phyloP scores from a whole-genome alignment of 64 coral and sea anemone species.

The Orbicella faveolata region DNA sequence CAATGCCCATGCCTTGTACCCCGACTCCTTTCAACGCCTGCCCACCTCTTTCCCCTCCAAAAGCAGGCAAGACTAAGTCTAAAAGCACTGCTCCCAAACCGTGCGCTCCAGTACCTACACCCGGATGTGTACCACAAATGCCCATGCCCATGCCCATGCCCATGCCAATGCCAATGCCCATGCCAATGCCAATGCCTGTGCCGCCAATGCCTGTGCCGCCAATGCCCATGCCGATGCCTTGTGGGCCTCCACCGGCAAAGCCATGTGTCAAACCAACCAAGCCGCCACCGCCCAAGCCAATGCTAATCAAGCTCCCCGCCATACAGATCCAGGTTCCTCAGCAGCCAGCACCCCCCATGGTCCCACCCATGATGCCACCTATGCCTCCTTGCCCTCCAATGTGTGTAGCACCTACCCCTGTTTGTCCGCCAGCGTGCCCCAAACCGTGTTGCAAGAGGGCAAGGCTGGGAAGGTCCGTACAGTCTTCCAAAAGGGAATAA shows the following conservation, averaged over 20 bases:
- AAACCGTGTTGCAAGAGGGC: constrained; percentile 11
- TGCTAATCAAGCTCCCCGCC: constrained; percentile 34
- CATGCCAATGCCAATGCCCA: background rate
- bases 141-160: constrained; percentile 40
- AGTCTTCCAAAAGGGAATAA: background rate
- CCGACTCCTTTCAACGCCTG: constrained; percentile 36
- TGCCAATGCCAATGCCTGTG: constrained; percentile 10
- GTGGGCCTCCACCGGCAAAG: constrained; percentile 9
- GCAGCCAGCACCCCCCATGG: background rate
- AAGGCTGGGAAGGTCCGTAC: constrained; percentile 1
- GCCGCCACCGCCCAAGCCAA: constrained; percentile 31
- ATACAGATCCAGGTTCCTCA: constrained; percentile 48
- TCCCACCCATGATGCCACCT: constrained; percentile 22
- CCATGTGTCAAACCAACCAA: constrained; percentile 14
- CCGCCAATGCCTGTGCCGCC: background rate
- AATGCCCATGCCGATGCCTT: constrained; percentile 44
- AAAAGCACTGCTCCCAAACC: constrained; percentile 42
- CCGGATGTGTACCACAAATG: constrained; percentile 32
- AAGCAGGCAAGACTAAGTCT: constrained; percentile 34
- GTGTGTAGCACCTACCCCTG: constrained; percentile 5
- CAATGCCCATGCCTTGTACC: background rate
- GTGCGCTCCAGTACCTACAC: background rate
- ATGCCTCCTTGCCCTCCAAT: constrained; percentile 25
- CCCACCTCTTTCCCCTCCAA: constrained; percentile 27
- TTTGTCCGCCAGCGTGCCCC: constrained; percentile 13